Percentiles rank a stretch among this genome's conserved stretches.
These are phyloP conservation scores for Trichopoda pennipes DNA, from an alignment of 2,888 invertebrate genomes.

Conservation along the genomic window DNA sequence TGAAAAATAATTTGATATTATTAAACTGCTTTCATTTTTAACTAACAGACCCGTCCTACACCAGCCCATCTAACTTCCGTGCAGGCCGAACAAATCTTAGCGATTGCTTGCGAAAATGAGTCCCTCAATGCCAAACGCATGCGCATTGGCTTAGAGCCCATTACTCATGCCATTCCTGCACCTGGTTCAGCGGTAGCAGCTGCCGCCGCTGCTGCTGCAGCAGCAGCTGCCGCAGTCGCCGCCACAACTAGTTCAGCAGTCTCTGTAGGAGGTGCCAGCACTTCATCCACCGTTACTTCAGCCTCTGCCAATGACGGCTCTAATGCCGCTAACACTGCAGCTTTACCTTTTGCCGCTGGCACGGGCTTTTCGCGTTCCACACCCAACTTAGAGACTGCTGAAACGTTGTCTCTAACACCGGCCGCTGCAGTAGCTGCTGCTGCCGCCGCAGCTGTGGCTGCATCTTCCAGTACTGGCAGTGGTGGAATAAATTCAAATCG, in stretches of 20 bases:
- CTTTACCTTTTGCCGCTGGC: conserved; percentile 75
- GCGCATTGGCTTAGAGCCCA: conserved; percentile 96
- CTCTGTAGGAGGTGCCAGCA: conserved; percentile 71
- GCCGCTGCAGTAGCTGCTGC: conserved; percentile 74
- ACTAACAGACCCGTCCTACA: conserved; percentile 91
- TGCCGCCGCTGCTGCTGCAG: conserved; percentile 76
- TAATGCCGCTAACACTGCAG: conserved; percentile 74
- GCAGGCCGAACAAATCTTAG: conserved; percentile 97
- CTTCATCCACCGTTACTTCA: conserved; percentile 75
- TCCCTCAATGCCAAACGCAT: conserved; percentile 98
- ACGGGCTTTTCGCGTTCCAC: conserved; percentile 78
- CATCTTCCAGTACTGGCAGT: conserved; percentile 71
- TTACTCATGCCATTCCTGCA: conserved; percentile 91
- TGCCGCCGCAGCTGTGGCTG: conserved; percentile 70
- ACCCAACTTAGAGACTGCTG: conserved; percentile 78
- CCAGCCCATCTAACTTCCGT: conserved; percentile 98
- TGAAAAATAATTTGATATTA: not conserved
- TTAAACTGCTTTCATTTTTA: not conserved
- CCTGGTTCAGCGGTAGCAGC: conserved; percentile 78
- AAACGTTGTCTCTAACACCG: conserved; percentile 75
- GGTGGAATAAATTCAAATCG: conserved; percentile 79
- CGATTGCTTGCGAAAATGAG: conserved; percentile 98
- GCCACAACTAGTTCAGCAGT: conserved; percentile 73
- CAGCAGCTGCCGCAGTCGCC: conserved; percentile 72
- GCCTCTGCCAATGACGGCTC: conserved; percentile 74